Conservation (phyloP, 2,113 vertebrate species). For the Nothoprocta pentlandii region DNA sequence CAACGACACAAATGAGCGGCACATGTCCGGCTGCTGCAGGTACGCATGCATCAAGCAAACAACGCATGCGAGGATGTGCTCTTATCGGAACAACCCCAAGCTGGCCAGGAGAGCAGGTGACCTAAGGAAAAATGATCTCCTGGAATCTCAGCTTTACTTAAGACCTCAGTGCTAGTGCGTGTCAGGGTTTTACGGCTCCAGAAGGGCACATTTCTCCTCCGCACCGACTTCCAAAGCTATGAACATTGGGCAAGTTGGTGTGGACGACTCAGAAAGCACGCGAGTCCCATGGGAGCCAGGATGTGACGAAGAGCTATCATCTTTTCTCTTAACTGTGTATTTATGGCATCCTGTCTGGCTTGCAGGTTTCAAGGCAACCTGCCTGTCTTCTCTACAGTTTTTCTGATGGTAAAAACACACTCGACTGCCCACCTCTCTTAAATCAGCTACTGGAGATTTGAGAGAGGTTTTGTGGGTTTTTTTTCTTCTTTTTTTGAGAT, state of each 20-base stretch:
- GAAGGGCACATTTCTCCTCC: background rate
- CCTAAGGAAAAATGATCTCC: background rate
- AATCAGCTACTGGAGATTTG: background rate
- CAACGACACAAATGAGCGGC: background rate
- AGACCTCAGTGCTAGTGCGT: accelerated
- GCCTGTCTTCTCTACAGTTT: background rate
- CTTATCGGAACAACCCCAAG: background rate
- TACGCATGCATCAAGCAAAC: accelerated
- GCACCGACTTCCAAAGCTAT: background rate
- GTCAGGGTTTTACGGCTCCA: accelerated
- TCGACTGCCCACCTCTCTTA: background rate
- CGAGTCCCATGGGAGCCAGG: accelerated
- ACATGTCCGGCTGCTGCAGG: background rate
- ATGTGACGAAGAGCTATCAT: accelerated
- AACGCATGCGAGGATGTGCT: accelerated
- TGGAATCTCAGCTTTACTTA: background rate
- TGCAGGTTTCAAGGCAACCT: background rate
- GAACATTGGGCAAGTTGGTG: background rate
- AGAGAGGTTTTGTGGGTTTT: background rate
- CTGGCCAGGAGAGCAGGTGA: background rate
- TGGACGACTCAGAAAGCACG: background rate
- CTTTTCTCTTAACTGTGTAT: accelerated
- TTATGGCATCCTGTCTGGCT: background rate
- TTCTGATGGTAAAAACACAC: background rate
- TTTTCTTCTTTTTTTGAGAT: background rate